Percentiles rank a stretch among this genome's conserved stretches.
Evolutionary conservation across 2,797 vertebrate genomes (phyloP).

Genomic region (Acomys russatus): DNA sequence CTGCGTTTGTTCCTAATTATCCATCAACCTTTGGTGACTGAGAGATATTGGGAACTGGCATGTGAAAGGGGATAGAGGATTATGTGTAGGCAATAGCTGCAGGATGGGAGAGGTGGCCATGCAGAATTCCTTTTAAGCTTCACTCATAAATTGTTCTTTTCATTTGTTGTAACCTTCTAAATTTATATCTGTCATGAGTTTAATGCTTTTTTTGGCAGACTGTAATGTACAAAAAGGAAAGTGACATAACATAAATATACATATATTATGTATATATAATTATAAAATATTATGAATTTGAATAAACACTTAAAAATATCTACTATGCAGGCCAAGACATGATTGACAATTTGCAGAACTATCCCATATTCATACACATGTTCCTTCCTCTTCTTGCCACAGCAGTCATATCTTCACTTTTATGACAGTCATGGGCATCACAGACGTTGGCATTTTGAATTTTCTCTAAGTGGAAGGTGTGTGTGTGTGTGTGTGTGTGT

Average conservation of each 20-base stretch:
- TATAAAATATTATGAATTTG: background rate
- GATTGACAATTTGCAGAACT: slow-evolving; percentile 24
- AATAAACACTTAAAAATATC: background rate
- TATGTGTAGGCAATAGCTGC: background rate
- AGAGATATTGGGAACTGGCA: background rate
- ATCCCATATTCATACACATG: background rate
- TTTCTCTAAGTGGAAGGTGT: background rate
- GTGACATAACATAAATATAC: background rate
- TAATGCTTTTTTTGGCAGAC: background rate
- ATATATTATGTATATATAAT: background rate
- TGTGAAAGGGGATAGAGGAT: background rate
- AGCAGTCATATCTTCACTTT: background rate
- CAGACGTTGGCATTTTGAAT: background rate
- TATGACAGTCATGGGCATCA: background rate
- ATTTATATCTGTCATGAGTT: slow-evolving; percentile 26
- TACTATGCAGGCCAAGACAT: background rate
- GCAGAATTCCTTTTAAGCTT: background rate
- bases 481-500: accelerated
- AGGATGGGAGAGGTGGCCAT: background rate
- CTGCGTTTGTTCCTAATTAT: slow-evolving; percentile 26
- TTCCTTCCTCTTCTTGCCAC: background rate
- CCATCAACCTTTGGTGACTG: slow-evolving; percentile 16
- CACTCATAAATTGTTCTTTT: slow-evolving; percentile 21
- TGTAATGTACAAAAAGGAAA: slow-evolving; percentile 21
- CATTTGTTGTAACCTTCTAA: slow-evolving; percentile 15